phyloP scores from a whole-genome alignment of 2,113 vertebrate species.

The Catagonus wagneri region DNA sequence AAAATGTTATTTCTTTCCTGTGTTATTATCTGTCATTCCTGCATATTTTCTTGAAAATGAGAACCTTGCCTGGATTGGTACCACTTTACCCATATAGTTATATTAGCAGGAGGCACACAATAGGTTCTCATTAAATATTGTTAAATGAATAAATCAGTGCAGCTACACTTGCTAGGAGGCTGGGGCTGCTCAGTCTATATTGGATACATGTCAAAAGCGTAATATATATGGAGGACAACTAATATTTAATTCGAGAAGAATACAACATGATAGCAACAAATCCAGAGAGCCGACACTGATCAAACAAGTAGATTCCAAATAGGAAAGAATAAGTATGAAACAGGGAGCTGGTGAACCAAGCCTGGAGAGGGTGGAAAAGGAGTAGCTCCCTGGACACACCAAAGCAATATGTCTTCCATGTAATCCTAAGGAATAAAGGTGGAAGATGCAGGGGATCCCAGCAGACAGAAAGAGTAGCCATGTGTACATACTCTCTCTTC shows the following conservation, averaged over 20 bases:
- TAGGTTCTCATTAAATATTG: not conserved
- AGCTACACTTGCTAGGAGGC: not conserved
- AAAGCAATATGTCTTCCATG: not conserved
- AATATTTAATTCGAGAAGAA: not conserved
- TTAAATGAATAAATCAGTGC: not conserved
- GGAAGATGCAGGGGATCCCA: accelerated
- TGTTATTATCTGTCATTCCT: not conserved
- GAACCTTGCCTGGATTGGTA: not conserved
- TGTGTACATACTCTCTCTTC: accelerated
- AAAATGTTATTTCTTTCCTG: not conserved
- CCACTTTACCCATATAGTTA: not conserved
- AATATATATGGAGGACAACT: not conserved
- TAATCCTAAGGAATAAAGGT: not conserved
- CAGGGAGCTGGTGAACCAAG: not conserved
- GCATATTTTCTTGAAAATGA: not conserved
- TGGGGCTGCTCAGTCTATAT: not conserved
- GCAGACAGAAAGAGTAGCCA: not conserved
- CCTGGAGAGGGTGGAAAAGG: not conserved
- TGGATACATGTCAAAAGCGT: not conserved
- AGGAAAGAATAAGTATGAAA: not conserved
- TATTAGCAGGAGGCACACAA: not conserved
- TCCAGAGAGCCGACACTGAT: accelerated
- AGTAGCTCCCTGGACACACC: not conserved
- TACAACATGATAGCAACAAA: not conserved
- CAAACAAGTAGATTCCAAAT: not conserved